Conservation (phyloP, 2,797 vertebrate species). For the Hippoglossus hippoglossus region DNA sequence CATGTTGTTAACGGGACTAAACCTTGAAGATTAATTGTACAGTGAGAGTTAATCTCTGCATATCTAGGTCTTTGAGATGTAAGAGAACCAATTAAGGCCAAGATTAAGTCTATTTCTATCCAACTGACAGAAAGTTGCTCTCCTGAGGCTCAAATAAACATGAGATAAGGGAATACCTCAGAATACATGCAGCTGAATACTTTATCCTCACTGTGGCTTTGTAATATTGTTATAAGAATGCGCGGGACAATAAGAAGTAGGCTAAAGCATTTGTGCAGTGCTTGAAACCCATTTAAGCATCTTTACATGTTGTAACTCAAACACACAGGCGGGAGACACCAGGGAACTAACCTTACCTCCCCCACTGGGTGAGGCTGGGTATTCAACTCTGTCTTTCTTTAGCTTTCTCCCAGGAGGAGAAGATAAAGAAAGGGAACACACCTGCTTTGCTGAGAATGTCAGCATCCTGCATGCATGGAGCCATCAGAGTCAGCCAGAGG, state of each 20-base stretch:
- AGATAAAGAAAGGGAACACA: slow-evolving; percentile 35
- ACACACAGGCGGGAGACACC: slow-evolving; percentile 22
- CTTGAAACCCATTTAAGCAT: slow-evolving; percentile 39
- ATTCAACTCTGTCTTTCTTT: slow-evolving; percentile 33
- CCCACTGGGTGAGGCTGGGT: slow-evolving; percentile 19
- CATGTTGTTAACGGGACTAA: slow-evolving; percentile 9
- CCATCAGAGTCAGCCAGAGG: slow-evolving; percentile 39
- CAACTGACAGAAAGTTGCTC: not conserved
- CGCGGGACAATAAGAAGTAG: not conserved
- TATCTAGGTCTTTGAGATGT: not conserved
- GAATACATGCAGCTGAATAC: not conserved
- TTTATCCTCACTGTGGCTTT: slow-evolving; percentile 2
- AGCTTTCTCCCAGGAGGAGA: slow-evolving; percentile 21
- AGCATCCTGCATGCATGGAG: slow-evolving; percentile 24
- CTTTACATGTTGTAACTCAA: slow-evolving; percentile 31
- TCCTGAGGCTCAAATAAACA: not conserved
- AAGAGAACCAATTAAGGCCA: not conserved
- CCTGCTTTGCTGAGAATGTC: not conserved
- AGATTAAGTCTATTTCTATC: not conserved
- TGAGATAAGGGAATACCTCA: not conserved
- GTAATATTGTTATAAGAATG: slow-evolving; percentile 6
- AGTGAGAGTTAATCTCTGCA: not conserved
- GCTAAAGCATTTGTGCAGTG: slow-evolving; percentile 7
- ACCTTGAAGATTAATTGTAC: slow-evolving; percentile 7
- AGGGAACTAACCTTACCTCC: slow-evolving; percentile 27